Base-by-base conservation (phyloP, 2,113 vertebrate species). In the Bombycilla garrulus region DNA sequence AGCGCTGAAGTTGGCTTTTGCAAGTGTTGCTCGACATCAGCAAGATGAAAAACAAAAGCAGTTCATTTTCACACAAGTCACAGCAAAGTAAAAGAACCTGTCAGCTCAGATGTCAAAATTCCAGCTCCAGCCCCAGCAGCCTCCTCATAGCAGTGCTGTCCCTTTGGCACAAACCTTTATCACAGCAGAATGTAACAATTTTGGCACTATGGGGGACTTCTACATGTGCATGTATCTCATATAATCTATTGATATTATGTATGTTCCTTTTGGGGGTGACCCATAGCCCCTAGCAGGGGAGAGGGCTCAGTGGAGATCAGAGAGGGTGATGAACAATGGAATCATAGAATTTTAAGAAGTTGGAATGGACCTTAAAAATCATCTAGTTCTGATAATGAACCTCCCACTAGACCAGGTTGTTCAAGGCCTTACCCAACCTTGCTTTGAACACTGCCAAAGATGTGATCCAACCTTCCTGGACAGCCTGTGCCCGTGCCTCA, bases 121-220 rank as follows among this genome's bases (percentile, higher is more conserved):
- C 24, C 48, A 86, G 71, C 73, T 23, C 16, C 48, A 76, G 67
- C 64, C 38, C 77, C 24, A 73, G 35, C 84, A 69, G n/a, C 24
- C 22, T 62, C 29, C 50, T 26, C 56, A 2, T 0, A 0, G 5
- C 38, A 54, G 8, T 9, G 33, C n/a, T n/a, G 33, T 36, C 53
- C 29, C 33, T 57, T 61, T 19, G 45, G 77, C n/a, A 48, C 42
- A 11, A 9, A 25, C 12, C 26, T 57, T 69, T 21, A n/a, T 36
- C 64, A 36, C n/a, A 78, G 42, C 31, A 84, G 35, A 70, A 73
- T 2, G 1, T 12, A 36, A 5, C 3, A 9, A n/a, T 15, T 5
- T 21, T 56, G 17, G 44, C 40, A 31, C 33, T 44, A 23, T 2
- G 33, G 25, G 31, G 54, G 29, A 26, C 29, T 12, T 28, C 6